phyloP scores from a whole-genome alignment of 2,797 vertebrate genomes.

The Semotilus atromaculatus region DNA sequence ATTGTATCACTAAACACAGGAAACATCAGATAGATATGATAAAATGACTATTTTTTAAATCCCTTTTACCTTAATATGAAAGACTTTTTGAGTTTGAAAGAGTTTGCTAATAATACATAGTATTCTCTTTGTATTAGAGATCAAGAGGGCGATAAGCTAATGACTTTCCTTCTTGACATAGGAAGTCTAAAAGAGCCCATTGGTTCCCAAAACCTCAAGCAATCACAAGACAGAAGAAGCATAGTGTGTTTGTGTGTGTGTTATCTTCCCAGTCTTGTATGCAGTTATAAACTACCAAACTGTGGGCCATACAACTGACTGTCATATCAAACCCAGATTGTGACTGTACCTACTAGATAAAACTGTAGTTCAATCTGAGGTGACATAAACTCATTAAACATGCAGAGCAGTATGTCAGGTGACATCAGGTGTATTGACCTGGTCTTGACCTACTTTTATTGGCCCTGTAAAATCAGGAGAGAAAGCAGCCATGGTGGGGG shows the following conservation, averaged over 20 bases:
- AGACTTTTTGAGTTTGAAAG: conserved; percentile 10
- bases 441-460: conserved; percentile 17
- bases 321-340: not conserved
- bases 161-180: conserved; percentile 22
- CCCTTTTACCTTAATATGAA: not conserved
- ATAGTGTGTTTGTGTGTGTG: not conserved
- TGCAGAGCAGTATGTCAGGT: conserved; percentile 1
- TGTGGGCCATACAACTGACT: not conserved
- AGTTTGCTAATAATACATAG: conserved; percentile 16
- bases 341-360: not conserved
- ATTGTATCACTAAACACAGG: conserved; percentile 21
- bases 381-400: not conserved
- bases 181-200: conserved; percentile 21
- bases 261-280: conserved; percentile 11
- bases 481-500: not conserved
- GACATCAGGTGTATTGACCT: conserved; percentile 55
- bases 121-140: conserved; percentile 21
- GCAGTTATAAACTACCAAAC: not conserved
- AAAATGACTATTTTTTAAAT: not conserved
- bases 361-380: not conserved
- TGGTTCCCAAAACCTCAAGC: conserved; percentile 43
- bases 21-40: conserved; percentile 2
- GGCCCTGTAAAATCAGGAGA: conserved; percentile 7
- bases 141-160: conserved; percentile 16
- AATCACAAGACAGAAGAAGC: conserved; percentile 35